These are phyloP conservation scores for Melikaiella ostensackeni DNA, from an alignment of 2,888 invertebrate genomes.

Conservation along the genomic window DNA sequence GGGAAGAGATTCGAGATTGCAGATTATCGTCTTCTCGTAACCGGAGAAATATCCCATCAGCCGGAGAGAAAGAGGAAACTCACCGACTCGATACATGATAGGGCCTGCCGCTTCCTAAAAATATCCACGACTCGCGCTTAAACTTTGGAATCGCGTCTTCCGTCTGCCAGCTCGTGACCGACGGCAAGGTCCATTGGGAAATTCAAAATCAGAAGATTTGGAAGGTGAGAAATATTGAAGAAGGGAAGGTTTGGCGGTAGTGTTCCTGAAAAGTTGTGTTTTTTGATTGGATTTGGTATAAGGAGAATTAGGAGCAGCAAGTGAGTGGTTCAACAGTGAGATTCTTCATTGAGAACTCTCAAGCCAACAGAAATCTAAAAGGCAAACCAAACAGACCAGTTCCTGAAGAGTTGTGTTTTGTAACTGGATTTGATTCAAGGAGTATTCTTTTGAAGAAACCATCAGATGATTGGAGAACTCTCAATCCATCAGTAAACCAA, in stretches of 20 bases:
- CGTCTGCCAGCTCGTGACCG: slow-evolving; percentile 2
- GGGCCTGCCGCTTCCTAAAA: slow-evolving; percentile 55
- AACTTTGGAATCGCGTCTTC: slow-evolving; percentile 54
- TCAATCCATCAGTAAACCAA: too few relatives aligned
- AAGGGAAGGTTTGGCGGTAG: not conserved
- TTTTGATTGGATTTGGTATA: not conserved
- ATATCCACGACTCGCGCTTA: slow-evolving; percentile 50
- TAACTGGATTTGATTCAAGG: too few relatives aligned
- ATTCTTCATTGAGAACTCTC: not conserved
- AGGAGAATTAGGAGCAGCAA: not conserved
- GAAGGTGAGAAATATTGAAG: too few relatives aligned
- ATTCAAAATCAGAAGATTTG: not conserved
- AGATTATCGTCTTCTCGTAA: slow-evolving; percentile 50
- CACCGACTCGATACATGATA: slow-evolving; percentile 44
- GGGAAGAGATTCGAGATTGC: slow-evolving; percentile 53
- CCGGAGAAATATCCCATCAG: slow-evolving; percentile 58
- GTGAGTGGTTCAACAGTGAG: not conserved
- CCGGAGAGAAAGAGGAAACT: not conserved
- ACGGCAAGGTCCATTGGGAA: not conserved
- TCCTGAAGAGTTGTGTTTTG: too few relatives aligned
- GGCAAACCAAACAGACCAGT: not conserved
- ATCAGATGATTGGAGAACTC: too few relatives aligned
- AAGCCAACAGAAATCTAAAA: not conserved
- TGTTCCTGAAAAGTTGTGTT: not conserved
- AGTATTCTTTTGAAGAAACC: too few relatives aligned